These are phyloP conservation scores for Cremastinae sp. DNA, from an alignment of 2,888 invertebrate genomes.

Conservation along the genomic window DNA sequence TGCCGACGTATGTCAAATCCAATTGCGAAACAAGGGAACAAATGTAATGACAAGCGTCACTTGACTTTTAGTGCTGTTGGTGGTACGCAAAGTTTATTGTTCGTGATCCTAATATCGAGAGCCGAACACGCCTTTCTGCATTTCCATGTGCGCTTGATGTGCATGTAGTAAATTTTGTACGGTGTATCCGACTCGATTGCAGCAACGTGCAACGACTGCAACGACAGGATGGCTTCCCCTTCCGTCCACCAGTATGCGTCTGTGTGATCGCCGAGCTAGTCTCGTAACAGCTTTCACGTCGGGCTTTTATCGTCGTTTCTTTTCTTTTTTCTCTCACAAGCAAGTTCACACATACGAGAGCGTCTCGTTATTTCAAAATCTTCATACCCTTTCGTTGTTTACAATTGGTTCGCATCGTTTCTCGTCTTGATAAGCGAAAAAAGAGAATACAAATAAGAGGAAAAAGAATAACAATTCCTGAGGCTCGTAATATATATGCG, in stretches of 20 bases:
- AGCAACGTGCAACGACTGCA: neutral
- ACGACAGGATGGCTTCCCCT: slow-evolving; percentile 8
- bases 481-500: slow-evolving; percentile 47
- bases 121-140: slow-evolving; percentile 59
- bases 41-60: slow-evolving; percentile 16
- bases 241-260: slow-evolving; percentile 34
- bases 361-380: slow-evolving; percentile 27
- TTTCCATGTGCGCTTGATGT: slow-evolving; percentile 51
- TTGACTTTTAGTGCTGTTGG: too few relatives aligned
- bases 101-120: slow-evolving; percentile 42
- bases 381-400: slow-evolving; percentile 30
- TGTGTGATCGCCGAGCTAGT: slow-evolving; percentile 45
- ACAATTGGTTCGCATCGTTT: slow-evolving; percentile 27
- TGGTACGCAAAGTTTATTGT: slow-evolving; percentile 15
- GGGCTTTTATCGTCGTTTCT: slow-evolving; percentile 37
- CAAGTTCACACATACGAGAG: slow-evolving; percentile 13
- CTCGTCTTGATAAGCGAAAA: slow-evolving; percentile 31
- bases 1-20: slow-evolving; percentile 15
- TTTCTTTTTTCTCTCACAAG: slow-evolving; percentile 13
- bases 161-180: slow-evolving; percentile 1
- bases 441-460: slow-evolving; percentile 12
- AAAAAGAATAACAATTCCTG: slow-evolving; percentile 15
- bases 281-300: slow-evolving; percentile 62
- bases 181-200: slow-evolving; percentile 9
- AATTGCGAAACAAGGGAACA: neutral